Evolutionary conservation across 2,113 vertebrate genomes (phyloP), one percentile per base, ranked within the genome.

Genomic region (Actinemys pallida): DNA sequence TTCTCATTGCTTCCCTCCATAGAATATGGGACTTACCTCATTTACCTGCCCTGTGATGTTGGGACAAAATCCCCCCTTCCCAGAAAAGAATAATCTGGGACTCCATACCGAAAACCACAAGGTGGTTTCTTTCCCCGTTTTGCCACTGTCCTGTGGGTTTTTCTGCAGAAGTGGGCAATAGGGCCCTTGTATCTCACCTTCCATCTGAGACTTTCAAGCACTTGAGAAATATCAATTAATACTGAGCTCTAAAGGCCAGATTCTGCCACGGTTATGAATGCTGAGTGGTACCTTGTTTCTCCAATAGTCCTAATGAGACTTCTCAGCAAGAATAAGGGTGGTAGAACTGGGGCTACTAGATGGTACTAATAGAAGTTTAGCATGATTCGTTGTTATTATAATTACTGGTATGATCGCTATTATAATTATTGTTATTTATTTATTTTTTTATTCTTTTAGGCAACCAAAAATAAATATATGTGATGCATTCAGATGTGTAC

Each of bases 391-490:
- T 91, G 84, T 49, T 82, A 13, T 35, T 29, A 62, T 59, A 57
- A 75, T 24, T 20, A 78, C 54, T 57, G 10, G 1, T 49, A 47
- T 81, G 8, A 75, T 88, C 95, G 10, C 81, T 50, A 29, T 75
- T 92, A 2, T 62, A 50, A 45, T 3, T 25, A 10, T 35, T 56
- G 14, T 76, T 91, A 45, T 90, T 47, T 0, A 4, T 82, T 39
- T 39, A 82, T 57, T 27, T 65, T 88, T 94, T 91, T 29, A 45
- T 87, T 59, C 0, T 10, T 87, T 81, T 85, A 90, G 83, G 24
- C 12, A 88, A 62, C 29, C 6, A 81, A 84, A 27, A 2, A 29
- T 87, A 95, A 88, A 95, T 95, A 81, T 93, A 54, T 93, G 83
- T 50, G 88, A 93, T 92, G 79, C 86, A 92, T 87, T 96, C 76